Evolutionary conservation across 2,797 vertebrate species (phyloP), one percentile per base, ranked within the genome.

Genomic region (Cynopterus sphinx): DNA sequence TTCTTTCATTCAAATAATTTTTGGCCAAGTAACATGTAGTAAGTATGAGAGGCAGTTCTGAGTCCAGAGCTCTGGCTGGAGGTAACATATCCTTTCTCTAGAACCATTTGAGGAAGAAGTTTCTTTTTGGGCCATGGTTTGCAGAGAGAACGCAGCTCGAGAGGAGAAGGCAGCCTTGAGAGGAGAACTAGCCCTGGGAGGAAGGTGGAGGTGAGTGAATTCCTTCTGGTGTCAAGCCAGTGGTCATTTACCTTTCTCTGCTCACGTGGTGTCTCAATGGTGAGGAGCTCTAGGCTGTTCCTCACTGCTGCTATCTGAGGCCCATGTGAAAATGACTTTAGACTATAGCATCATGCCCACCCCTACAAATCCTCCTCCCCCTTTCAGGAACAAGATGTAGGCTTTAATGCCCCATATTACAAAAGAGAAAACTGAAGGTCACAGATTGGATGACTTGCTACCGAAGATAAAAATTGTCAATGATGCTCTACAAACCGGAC

Each of bases 161-260:
- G 10, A 9, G 4, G 11, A 79, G 31, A 9, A 57, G 33, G 6
- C 13, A 71, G 2, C 5, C 5, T 2, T 24, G 13, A 28, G 13
- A 15, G 17, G 43, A 7, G 28, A 3, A 15, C 11, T 26, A 9
- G 33, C 3, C 43, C 57, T n/a, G 31, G 3, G 36, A 51, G 39
- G 31, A 46, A 16, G 21, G 2, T 22, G 16, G 0, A 2, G 15
- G 3, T 2, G 5, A 17, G 1, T 2, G n/a, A 6, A 33, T 6
- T 6, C 21, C 13, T 33, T n/a, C 21, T 19, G 1, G 0, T 24
- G 2, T 9, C 21, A 16, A 24, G 3, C 12, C 10, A 43, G 5
- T 6, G 4, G 36, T 8, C 33, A 6, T 31, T 21, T 31, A 21
- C 19, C 28, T 16, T 63, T 65, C 16, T 28, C 16, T 26, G 28